Evolutionary conservation across 1,140 invertebrate species (phyloP).

Genomic region (Drosophila rufa): DNA sequence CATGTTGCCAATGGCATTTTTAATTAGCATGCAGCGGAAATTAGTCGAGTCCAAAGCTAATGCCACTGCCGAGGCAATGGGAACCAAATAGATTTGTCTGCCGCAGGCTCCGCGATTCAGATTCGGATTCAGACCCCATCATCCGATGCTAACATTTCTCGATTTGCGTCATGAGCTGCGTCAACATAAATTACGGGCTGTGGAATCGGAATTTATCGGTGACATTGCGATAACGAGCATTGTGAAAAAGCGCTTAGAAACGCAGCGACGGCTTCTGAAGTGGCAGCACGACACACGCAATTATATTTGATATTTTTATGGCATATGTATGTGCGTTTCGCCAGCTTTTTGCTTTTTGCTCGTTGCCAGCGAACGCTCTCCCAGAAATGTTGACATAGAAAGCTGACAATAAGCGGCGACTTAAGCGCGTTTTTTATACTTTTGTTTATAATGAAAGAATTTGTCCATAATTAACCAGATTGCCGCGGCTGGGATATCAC

Average conservation of each 20-base stretch:
- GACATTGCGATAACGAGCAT: conserved; percentile 75
- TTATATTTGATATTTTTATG: conserved; percentile 78
- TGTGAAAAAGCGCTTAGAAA: conserved; percentile 44
- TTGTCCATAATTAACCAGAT: conserved; percentile 62
- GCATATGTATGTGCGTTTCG: conserved; percentile 41
- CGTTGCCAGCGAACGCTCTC: conserved; percentile 11
- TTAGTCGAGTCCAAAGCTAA: conserved; percentile 50
- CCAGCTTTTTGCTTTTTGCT: conserved; percentile 22
- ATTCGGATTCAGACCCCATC: conserved; percentile 9
- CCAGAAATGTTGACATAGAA: conserved; percentile 60
- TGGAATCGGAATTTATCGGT: conserved; percentile 67
- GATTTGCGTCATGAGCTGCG: conserved; percentile 60
- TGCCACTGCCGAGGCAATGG: conserved; percentile 31
- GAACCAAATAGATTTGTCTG: conserved; percentile 36
- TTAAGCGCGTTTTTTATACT: conserved; percentile 26
- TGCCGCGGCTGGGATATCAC: conserved; percentile 27
- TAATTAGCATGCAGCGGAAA: conserved; percentile 79
- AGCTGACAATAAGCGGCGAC: conserved; percentile 46
- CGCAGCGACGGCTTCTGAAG: conserved; percentile 39
- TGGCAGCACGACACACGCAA: conserved; percentile 54
- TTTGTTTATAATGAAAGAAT: conserved; percentile 55
- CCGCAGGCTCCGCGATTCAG: not conserved
- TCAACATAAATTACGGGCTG: conserved; percentile 72
- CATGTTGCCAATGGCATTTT: conserved; percentile 67
- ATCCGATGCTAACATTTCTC: conserved; percentile 53